Base-by-base conservation (phyloP, 2,113 vertebrate species). In the Thunnus thynnus region DNA sequence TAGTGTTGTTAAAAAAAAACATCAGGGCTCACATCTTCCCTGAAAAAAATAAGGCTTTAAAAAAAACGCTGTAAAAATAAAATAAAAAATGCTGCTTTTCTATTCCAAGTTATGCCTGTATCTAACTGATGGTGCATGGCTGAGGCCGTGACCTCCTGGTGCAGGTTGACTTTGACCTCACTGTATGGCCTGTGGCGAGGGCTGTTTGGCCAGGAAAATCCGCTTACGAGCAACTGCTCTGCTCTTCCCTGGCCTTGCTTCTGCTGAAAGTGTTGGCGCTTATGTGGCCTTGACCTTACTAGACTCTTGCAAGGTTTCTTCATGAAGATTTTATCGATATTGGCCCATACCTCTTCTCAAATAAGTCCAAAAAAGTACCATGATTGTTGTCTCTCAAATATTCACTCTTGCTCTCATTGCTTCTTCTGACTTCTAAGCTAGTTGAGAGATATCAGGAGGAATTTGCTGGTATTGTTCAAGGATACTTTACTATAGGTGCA, bases 81-180 rank as follows among this genome's bases (percentile, higher is more conserved):
- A 48, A 14, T 22, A 41, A 13, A n/a, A 51, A 56, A 16, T 3
- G 1, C n/a, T 66, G 65, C 22, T 75, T 9, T 75, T 72, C 57
- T 79, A 55, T 67, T 83, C 51, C 52, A 64, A 48, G 44, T 41
- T 51, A 20, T 44, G 79, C 32, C n/a, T 50, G 51, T 13, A 46
- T 76, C 66, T 60, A 58, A 51, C 56, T 52, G 52, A 66, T 20
- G 60, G 62, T 74, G 47, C 36, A 17, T 54, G 13, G 64, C 36
- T 44, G 67, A 85, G 76, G 86, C 66, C 54, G 0, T 80, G 86
- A 80, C 86, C 75, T 74, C 86, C 75, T 74, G 13, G 20, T 76
- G 69, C 80, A 82, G 68, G 80, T 83, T 76, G 71, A 79, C 73
- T 84, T 78, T 85, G 91, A 89, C 88, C 86, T 77, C 22, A 0